Evolutionary conservation across 2,888 invertebrate genomes (phyloP).

Genomic region (Eudemis profundana): DNA sequence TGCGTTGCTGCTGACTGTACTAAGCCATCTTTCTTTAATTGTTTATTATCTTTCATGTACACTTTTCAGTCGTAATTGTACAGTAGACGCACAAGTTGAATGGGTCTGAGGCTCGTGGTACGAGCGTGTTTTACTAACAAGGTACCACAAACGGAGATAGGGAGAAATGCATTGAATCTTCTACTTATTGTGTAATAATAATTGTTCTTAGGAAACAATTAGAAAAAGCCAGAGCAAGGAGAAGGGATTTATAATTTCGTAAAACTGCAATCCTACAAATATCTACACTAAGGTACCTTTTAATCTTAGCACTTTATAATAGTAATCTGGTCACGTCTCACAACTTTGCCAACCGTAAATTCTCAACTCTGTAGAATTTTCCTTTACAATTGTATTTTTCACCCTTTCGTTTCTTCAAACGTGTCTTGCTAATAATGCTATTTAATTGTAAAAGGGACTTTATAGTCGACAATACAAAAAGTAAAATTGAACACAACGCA

Average conservation of each 20-base stretch:
- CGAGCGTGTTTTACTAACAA: background rate
- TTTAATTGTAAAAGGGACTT: background rate
- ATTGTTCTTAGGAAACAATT: background rate
- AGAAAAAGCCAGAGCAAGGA: background rate
- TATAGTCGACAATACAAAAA: background rate
- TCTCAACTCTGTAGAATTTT: slow-evolving; percentile 4
- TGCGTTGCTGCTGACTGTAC: too few species aligned
- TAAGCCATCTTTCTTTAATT: too few species aligned
- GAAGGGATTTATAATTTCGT: background rate
- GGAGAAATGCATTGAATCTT: background rate
- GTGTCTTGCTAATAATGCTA: background rate
- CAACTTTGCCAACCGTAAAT: slow-evolving; percentile 19
- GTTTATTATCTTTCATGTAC: too few species aligned
- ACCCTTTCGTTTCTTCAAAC: background rate
- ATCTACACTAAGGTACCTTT: background rate
- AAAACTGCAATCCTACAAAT: background rate
- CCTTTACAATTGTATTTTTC: slow-evolving; percentile 1
- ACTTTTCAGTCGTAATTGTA: too few species aligned
- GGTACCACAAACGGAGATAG: background rate
- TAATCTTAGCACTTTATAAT: slow-evolving; percentile 11
- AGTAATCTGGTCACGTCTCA: slow-evolving; percentile 27
- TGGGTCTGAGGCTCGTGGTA: too few species aligned
- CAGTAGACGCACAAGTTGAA: too few species aligned
- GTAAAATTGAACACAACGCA: background rate
- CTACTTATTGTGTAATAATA: background rate